These are phyloP conservation scores for Drosophila macrospina DNA, from an alignment of 2,888 invertebrate genomes.

Conservation along the genomic window DNA sequence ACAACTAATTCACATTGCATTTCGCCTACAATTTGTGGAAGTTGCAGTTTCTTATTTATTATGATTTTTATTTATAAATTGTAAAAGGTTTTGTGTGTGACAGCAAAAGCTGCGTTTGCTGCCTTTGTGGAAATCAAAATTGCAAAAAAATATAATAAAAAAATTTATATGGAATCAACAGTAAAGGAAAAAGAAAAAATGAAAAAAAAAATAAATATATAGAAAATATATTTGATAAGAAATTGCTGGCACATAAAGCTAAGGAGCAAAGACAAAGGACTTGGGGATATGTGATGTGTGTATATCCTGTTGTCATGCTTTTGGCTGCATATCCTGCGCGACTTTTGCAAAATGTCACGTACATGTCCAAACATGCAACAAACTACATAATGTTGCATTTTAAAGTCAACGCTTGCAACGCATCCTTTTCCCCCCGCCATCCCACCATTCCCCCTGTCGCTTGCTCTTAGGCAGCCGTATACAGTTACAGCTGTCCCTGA, in stretches of 20 bases:
- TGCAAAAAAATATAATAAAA: slow-evolving; percentile 7
- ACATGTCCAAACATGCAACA: slow-evolving; percentile 70
- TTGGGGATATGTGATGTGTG: not conserved
- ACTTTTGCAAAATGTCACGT: slow-evolving; percentile 72
- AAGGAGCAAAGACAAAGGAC: slow-evolving; percentile 33
- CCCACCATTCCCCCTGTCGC: not conserved
- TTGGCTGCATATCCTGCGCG: slow-evolving; percentile 30
- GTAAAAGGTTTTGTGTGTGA: slow-evolving; percentile 5
- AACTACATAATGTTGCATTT: slow-evolving; percentile 69
- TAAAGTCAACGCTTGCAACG: slow-evolving; percentile 40
- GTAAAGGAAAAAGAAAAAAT: too few relatives aligned
- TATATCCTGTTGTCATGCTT: slow-evolving; percentile 18
- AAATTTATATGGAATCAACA: too few relatives aligned
- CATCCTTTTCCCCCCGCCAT: not conserved
- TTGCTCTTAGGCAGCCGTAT: not conserved
- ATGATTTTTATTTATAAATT: slow-evolving; percentile 1
- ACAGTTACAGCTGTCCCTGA: slow-evolving; percentile 29
- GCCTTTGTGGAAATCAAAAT: slow-evolving; percentile 46
- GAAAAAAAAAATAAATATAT: slow-evolving; percentile 6
- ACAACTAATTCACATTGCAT: not conserved
- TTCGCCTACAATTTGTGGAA: not conserved
- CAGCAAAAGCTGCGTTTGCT: slow-evolving; percentile 7
- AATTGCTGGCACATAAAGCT: slow-evolving; percentile 31
- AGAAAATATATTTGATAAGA: not conserved
- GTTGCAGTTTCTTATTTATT: too few relatives aligned